Conservation (phyloP, 2,888 invertebrate genomes). For the Timema cristinae region DNA sequence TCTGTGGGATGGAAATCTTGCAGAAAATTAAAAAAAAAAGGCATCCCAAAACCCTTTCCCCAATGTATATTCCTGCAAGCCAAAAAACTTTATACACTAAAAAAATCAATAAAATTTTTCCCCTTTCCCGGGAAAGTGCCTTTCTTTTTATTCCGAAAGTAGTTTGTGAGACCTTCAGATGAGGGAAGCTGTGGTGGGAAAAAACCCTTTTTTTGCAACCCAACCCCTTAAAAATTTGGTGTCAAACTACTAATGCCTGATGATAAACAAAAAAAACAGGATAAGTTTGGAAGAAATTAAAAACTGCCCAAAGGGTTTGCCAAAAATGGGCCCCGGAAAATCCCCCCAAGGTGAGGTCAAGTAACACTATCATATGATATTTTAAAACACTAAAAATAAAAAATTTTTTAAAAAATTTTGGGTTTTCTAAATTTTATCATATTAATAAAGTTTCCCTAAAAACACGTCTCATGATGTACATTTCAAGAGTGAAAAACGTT, state of each 20-base stretch:
- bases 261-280: conserved; percentile 45
- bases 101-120: conserved; percentile 50
- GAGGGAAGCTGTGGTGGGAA: conserved; percentile 18
- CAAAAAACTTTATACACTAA: conserved; percentile 51
- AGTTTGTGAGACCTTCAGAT: background rate
- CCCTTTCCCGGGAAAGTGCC: conserved; percentile 38
- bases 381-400: too few relatives aligned
- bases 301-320: conserved; percentile 52
- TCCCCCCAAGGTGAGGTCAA: conserved; percentile 38
- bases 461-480: too few relatives aligned
- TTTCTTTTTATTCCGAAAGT: background rate
- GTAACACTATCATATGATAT: too few relatives aligned
- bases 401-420: too few relatives aligned
- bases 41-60: too few relatives aligned
- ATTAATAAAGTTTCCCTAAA: too few relatives aligned
- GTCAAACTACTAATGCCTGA: background rate
- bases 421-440: too few relatives aligned
- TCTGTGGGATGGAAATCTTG: conserved; percentile 48
- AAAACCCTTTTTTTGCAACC: conserved; percentile 43
- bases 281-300: conserved; percentile 52
- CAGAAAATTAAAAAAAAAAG: too few relatives aligned
- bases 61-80: conserved; percentile 38
- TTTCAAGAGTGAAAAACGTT: too few relatives aligned
- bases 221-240: conserved; percentile 27
- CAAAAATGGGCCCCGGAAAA: conserved; percentile 51